Conservation (phyloP, 2,797 vertebrate species). For the Urocyon cinereoargenteus region DNA sequence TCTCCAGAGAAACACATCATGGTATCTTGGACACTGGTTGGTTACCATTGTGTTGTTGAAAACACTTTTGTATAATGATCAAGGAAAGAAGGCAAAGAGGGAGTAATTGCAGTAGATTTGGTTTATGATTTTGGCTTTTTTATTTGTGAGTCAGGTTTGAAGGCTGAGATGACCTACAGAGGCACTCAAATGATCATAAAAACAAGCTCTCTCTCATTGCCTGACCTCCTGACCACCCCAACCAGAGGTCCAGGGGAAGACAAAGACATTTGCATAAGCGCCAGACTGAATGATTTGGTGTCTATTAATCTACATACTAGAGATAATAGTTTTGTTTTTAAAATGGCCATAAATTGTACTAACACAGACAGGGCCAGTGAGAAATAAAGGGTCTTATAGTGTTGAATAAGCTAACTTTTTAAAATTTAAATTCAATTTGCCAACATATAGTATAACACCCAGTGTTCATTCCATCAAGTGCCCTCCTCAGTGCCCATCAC, state of each 20-base stretch:
- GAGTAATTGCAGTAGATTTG: neutral
- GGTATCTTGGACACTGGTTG: neutral
- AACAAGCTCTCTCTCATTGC: neutral
- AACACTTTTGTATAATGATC: neutral
- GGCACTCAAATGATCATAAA: neutral
- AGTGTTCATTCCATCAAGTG: too few relatives aligned
- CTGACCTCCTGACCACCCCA: neutral
- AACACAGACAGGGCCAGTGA: constrained; percentile 35
- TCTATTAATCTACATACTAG: constrained; percentile 30
- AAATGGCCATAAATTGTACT: constrained; percentile 29
- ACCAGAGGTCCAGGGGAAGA: constrained; percentile 36
- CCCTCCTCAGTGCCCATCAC: too few relatives aligned
- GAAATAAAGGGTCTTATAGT: constrained; percentile 24
- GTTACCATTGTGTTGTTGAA: neutral
- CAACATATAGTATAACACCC: too few relatives aligned
- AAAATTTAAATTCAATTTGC: too few relatives aligned
- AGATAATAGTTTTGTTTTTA: constrained; percentile 53
- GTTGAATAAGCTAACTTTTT: neutral
- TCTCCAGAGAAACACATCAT: neutral
- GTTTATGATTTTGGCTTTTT: constrained; percentile 27
- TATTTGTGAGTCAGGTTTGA: constrained; percentile 14
- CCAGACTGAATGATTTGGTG: constrained; percentile 56
- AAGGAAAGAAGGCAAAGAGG: neutral
- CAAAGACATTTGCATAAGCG: constrained; percentile 13
- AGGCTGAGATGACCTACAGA: neutral